These are phyloP conservation scores for Melanotus villosus DNA, from an alignment of 2,888 invertebrate species.

Conservation along the genomic window DNA sequence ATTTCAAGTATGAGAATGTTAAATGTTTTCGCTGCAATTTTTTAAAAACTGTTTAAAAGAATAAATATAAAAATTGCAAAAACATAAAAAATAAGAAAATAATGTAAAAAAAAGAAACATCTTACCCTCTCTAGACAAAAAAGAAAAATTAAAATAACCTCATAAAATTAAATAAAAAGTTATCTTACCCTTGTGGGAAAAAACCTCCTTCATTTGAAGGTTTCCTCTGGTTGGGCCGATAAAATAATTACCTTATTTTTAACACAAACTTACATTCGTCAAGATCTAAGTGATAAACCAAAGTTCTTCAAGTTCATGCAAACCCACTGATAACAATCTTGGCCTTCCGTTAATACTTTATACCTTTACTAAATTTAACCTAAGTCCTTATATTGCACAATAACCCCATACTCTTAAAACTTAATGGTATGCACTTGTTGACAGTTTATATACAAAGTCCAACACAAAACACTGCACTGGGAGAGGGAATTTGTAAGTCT, in stretches of 20 bases:
- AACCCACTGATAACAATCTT: not conserved
- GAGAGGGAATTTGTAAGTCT: slow-evolving; percentile 2
- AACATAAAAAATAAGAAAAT: not conserved
- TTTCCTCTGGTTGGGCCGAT: not conserved
- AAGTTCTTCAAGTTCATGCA: slow-evolving; percentile 4
- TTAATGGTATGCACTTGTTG: slow-evolving; percentile 22
- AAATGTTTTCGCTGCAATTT: too few relatives aligned
- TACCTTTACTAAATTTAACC: slow-evolving; percentile 32
- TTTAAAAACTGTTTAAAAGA: too few relatives aligned
- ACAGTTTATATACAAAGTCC: slow-evolving; percentile 25
- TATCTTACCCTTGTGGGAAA: not conserved
- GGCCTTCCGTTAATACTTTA: not conserved
- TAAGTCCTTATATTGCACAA: slow-evolving; percentile 42
- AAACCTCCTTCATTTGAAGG: not conserved
- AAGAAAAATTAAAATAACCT: not conserved
- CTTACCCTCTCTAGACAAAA: slow-evolving; percentile 9
- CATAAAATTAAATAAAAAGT: not conserved
- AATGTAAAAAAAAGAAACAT: not conserved
- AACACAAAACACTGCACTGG: slow-evolving; percentile 44
- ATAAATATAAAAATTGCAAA: too few relatives aligned
- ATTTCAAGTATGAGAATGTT: too few relatives aligned
- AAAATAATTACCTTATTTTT: slow-evolving; percentile 4
- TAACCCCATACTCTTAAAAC: slow-evolving; percentile 28
- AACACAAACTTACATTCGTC: slow-evolving; percentile 16
- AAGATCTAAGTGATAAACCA: not conserved